Evolutionary conservation across 2,888 invertebrate species (phyloP).

Genomic region (Microdon myrmicae): DNA sequence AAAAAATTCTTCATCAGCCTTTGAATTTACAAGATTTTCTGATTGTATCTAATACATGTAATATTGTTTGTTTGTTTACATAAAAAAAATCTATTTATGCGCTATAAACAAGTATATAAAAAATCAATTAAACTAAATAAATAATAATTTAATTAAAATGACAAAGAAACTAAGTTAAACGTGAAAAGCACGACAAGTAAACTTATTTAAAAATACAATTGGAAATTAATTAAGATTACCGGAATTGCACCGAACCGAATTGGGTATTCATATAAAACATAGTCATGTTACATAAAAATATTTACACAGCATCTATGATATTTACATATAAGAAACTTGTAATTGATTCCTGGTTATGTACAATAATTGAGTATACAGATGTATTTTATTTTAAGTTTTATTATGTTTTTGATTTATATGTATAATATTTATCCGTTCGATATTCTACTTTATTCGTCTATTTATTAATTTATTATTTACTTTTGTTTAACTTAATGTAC

Average conservation of each 20-base stretch:
- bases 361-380: no score
- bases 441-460: conserved; percentile 25
- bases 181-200: conserved; percentile 9
- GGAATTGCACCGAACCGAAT: conserved; percentile 33
- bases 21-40: conserved; percentile 40
- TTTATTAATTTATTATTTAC: conserved; percentile 26
- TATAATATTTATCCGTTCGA: no score
- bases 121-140: conserved; percentile 41
- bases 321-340: no score
- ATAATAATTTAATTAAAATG: conserved; percentile 40
- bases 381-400: no score
- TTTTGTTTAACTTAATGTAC: conserved; percentile 28
- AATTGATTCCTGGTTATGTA: no score
- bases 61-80: conserved; percentile 22
- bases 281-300: conserved; percentile 9
- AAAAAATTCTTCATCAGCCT: conserved; percentile 44
- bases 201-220: conserved; percentile 7
- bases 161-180: conserved; percentile 39
- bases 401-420: no score
- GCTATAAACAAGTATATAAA: conserved; percentile 9
- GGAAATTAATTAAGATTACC: conserved; percentile 4
- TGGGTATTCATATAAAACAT: conserved; percentile 2
- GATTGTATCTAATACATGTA: conserved; percentile 16
- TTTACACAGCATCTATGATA: no score
- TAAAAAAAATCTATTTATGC: no score